Percentiles rank a stretch among this genome's conserved stretches.
phyloP scores from a whole-genome alignment of 1,140 invertebrate species.

The Drosophila sechellia region DNA sequence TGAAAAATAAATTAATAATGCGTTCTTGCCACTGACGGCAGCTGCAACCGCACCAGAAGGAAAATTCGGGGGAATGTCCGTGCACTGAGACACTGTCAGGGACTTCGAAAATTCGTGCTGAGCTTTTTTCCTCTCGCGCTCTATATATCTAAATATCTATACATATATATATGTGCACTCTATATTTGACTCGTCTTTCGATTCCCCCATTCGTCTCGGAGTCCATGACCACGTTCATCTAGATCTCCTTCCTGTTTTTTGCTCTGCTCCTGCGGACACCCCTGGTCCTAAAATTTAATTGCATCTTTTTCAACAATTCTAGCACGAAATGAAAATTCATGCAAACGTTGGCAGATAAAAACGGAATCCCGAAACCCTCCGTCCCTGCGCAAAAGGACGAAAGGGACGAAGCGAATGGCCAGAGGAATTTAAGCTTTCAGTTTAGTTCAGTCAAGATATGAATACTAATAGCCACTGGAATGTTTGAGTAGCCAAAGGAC shows the following conservation, averaged over 20 bases:
- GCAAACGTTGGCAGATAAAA: constrained; percentile 70
- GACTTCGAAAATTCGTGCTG: constrained; percentile 44
- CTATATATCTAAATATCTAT: constrained; percentile 10
- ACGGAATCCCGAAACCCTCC: constrained; percentile 13
- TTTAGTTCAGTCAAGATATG: constrained; percentile 83
- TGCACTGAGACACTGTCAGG: constrained; percentile 39
- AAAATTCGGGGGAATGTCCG: neutral
- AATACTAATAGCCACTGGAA: constrained; percentile 83
- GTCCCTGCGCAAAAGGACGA: constrained; percentile 6
- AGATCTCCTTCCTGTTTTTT: constrained; percentile 16
- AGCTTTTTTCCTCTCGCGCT: constrained; percentile 22
- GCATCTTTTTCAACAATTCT: constrained; percentile 81
- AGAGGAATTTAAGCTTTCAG: constrained; percentile 80
- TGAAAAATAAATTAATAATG: constrained; percentile 83
- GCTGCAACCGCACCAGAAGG: constrained; percentile 69
- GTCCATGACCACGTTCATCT: constrained; percentile 41
- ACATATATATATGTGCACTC: neutral
- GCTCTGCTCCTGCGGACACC: constrained; percentile 18
- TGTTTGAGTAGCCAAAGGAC: constrained; percentile 82
- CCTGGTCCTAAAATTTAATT: constrained; percentile 77
- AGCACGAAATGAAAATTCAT: constrained; percentile 82
- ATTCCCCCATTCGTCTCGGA: constrained; percentile 31
- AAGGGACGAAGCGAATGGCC: constrained; percentile 26
- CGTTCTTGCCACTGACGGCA: constrained; percentile 81
- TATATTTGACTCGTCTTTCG: constrained; percentile 7